A percentile compares a stretch with the other conserved stretches of the same genome.
These are phyloP conservation scores for Catharus fuscescens DNA, from an alignment of 2,113 vertebrate species.

Conservation along the genomic window DNA sequence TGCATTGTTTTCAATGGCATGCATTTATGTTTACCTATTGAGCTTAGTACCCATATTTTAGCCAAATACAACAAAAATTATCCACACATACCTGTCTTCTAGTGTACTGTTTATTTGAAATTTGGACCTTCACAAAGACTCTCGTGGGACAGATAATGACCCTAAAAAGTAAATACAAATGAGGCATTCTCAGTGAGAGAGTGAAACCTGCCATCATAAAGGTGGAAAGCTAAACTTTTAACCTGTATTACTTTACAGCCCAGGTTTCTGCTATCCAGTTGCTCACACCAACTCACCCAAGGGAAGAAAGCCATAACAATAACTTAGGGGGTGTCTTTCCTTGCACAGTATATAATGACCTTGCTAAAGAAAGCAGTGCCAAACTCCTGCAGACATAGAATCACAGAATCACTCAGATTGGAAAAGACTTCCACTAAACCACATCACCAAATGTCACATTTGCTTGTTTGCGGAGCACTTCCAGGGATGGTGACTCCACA, in stretches of 20 bases:
- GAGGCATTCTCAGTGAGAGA: conserved; percentile 63
- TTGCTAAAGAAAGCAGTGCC: not conserved
- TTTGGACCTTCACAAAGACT: conserved; percentile 74
- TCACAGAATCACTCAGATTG: not conserved
- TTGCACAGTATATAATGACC: not conserved
- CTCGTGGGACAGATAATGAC: conserved; percentile 74
- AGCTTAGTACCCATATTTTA: conserved; percentile 74
- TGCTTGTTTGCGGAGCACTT: not conserved
- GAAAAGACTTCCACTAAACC: not conserved
- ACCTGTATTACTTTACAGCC: conserved; percentile 56
- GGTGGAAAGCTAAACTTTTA: conserved; percentile 73
- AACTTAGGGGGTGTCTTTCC: conserved; percentile 8
- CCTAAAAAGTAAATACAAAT: conserved; percentile 72
- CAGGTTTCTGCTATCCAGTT: conserved; percentile 39
- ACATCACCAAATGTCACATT: not conserved
- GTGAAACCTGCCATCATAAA: conserved; percentile 67
- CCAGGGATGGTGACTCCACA: not conserved
- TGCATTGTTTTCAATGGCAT: conserved; percentile 87
- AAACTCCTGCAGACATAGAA: not conserved
- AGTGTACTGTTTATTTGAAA: conserved; percentile 76
- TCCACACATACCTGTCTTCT: conserved; percentile 82
- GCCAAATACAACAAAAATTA: conserved; percentile 83
- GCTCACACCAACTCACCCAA: conserved; percentile 18
- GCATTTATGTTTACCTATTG: conserved; percentile 79
- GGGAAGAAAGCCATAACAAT: not conserved